Conservation (phyloP, 1,140 invertebrate species). For the Eupristina koningsbergeri region DNA sequence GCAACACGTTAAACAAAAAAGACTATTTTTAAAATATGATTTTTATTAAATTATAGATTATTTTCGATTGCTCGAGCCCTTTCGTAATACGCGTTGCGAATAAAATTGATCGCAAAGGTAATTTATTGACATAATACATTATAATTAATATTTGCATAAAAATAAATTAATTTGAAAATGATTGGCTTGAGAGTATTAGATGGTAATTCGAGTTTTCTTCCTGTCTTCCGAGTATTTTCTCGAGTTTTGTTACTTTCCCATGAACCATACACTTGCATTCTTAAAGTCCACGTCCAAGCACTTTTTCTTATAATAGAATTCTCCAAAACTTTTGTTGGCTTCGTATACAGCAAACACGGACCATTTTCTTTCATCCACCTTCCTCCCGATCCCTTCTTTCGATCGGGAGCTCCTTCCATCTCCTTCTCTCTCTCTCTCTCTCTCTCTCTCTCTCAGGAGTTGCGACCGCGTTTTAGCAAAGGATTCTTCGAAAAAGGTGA, state of each 20-base stretch:
- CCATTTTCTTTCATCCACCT: slow-evolving; percentile 20
- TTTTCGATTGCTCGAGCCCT: too few species aligned
- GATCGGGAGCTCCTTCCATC: neutral
- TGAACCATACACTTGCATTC: slow-evolving; percentile 13
- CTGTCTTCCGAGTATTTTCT: slow-evolving; percentile 30
- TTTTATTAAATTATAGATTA: too few species aligned
- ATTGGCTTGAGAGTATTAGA: neutral
- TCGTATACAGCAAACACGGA: neutral
- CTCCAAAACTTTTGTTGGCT: slow-evolving; percentile 37
- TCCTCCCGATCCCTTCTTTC: neutral
- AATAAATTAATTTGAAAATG: neutral
- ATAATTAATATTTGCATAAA: too few species aligned
- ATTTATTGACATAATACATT: too few species aligned
- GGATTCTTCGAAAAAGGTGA: slow-evolving; percentile 37
- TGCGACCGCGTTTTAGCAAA: slow-evolving; percentile 2
- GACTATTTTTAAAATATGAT: too few species aligned
- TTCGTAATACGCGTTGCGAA: too few species aligned
- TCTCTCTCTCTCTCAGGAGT: neutral
- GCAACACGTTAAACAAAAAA: too few species aligned
- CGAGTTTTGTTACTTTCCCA: slow-evolving; percentile 26
- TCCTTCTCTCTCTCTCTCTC: neutral
- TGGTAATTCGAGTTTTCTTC: slow-evolving; percentile 24
- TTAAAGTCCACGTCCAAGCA: neutral
- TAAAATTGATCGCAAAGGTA: too few species aligned
- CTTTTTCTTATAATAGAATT: slow-evolving; percentile 32